phyloP scores from a whole-genome alignment of 2,113 vertebrate genomes.

The Alexandromys fortis region DNA sequence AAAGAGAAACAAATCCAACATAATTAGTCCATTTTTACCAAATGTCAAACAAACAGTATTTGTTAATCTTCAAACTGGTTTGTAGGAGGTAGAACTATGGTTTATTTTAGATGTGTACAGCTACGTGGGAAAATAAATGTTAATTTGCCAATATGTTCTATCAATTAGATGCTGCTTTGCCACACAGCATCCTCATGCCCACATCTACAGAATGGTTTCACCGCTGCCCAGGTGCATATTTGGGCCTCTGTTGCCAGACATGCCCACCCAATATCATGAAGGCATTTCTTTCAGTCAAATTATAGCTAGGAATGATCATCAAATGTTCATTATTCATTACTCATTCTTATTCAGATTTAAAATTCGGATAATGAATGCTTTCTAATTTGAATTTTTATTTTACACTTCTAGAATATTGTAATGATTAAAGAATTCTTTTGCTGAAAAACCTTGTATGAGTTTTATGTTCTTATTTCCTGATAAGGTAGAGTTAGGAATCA shows the following conservation, averaged over 20 bases:
- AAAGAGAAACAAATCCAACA: constrained; percentile 38
- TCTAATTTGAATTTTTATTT: constrained; percentile 53
- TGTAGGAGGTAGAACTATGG: constrained; percentile 55
- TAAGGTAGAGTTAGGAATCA: background rate
- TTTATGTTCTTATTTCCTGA: background rate
- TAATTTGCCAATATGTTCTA: constrained; percentile 60
- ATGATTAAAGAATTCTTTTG: background rate
- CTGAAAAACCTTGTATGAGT: background rate
- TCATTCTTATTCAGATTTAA: constrained; percentile 5
- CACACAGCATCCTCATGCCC: background rate
- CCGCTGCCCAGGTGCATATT: background rate
- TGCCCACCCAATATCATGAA: constrained; percentile 7
- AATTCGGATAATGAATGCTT: background rate
- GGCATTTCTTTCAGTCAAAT: background rate
- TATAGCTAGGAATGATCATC: background rate
- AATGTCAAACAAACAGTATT: constrained; percentile 59
- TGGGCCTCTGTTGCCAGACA: background rate
- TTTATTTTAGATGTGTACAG: constrained; percentile 54
- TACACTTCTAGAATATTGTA: background rate
- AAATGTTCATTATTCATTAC: background rate
- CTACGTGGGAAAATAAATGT: background rate
- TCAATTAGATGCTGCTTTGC: constrained; percentile 43
- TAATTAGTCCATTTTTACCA: constrained; percentile 64
- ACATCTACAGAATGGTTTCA: constrained; percentile 3
- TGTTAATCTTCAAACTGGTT: constrained; percentile 34